phyloP scores from a whole-genome alignment of 2,888 invertebrate genomes.

The Eilema sororculum region DNA sequence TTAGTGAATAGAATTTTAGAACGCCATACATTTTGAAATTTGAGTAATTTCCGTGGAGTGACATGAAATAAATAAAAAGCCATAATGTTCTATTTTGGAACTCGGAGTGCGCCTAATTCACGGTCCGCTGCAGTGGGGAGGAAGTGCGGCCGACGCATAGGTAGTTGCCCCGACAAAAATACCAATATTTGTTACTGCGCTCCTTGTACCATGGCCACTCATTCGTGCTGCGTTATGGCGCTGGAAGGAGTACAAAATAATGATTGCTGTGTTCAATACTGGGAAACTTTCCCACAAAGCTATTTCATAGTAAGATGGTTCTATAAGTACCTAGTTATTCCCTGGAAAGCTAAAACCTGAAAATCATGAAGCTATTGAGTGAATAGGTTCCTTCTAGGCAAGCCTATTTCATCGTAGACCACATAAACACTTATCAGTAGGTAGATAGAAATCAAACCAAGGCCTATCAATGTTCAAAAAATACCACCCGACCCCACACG shows the following conservation, averaged over 20 bases:
- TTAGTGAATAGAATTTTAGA: slow-evolving; percentile 18
- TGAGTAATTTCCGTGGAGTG: slow-evolving; percentile 37
- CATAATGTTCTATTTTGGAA: slow-evolving; percentile 57
- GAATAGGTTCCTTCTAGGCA: not conserved
- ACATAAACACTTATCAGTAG: not conserved
- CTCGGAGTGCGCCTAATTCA: slow-evolving; percentile 49
- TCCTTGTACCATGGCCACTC: slow-evolving; percentile 25
- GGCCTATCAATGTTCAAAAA: not conserved
- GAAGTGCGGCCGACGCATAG: slow-evolving; percentile 52
- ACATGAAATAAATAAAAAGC: slow-evolving; percentile 48
- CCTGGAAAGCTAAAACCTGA: not conserved
- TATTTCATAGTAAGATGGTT: too few relatives aligned
- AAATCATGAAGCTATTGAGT: not conserved
- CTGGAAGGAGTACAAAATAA: slow-evolving; percentile 27
- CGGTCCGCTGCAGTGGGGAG: slow-evolving; percentile 52
- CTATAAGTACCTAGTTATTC: too few relatives aligned
- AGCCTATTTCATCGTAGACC: not conserved
- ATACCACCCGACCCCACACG: not conserved
- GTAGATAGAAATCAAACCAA: not conserved
- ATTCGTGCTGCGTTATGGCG: slow-evolving; percentile 21
- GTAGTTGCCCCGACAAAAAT: slow-evolving; percentile 56
- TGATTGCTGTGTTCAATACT: not conserved
- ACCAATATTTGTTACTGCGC: slow-evolving; percentile 58
- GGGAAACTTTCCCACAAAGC: not conserved
- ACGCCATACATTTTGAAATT: slow-evolving; percentile 32